Evolutionary conservation across 2,797 vertebrate species (phyloP).

Genomic region (Sebastes diploproa): DNA sequence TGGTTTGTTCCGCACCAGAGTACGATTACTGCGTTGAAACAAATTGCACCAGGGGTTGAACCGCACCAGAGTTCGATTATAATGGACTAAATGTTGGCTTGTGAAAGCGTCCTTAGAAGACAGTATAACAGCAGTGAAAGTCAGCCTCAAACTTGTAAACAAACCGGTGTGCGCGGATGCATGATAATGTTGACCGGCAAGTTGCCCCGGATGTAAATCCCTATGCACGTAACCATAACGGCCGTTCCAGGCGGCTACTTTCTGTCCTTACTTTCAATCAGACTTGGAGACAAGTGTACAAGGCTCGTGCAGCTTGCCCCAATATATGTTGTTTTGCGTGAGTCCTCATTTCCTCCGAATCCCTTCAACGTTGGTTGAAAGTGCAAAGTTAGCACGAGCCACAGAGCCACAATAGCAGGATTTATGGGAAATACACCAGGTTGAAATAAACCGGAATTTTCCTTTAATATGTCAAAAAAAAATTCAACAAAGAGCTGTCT

Average conservation of each 20-base stretch:
- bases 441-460: neutral
- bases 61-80: neutral
- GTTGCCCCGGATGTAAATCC: neutral
- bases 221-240: neutral
- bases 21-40: too few species aligned
- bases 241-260: neutral
- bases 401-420: neutral
- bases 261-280: neutral
- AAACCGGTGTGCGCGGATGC: neutral
- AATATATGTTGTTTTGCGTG: neutral
- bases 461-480: neutral
- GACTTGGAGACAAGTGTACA: neutral
- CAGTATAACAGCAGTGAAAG: neutral
- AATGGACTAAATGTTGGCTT: neutral
- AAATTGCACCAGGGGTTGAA: neutral
- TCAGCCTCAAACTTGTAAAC: neutral
- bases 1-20: too few species aligned
- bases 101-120: neutral
- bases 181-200: neutral
- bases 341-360: neutral
- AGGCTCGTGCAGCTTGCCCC: neutral
- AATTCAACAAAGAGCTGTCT: slow-evolving; percentile 33
- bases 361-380: neutral
- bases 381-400: neutral
- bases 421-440: neutral